Percentiles rank a stretch among this genome's conserved stretches.
These are phyloP conservation scores for Sycophila sp. DNA, from an alignment of 1,140 invertebrate species.

Conservation along the genomic window DNA sequence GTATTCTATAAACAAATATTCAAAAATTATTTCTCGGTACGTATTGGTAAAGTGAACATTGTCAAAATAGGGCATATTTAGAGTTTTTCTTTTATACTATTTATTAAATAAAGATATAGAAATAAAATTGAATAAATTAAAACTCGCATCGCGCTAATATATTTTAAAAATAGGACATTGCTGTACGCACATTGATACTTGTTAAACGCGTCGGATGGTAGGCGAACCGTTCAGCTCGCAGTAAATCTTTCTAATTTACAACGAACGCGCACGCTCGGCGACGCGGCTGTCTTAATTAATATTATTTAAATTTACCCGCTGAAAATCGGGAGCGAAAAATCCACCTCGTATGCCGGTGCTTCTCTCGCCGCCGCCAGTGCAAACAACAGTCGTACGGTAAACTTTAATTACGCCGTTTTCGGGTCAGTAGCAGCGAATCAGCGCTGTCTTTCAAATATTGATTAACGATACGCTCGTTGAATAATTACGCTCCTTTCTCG, in stretches of 20 bases:
- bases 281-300: constrained; percentile 7
- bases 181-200: constrained; percentile 1
- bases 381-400: constrained; percentile 1
- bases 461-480: constrained; percentile 45
- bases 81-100: too few relatives aligned
- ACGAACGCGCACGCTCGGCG: neutral
- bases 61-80: too few relatives aligned
- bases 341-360: too few relatives aligned
- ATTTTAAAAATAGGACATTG: constrained; percentile 10
- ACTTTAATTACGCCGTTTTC: constrained; percentile 18
- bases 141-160: too few relatives aligned
- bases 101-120: too few relatives aligned
- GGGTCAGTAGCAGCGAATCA: neutral
- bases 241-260: constrained; percentile 22
- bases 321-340: constrained; percentile 4
- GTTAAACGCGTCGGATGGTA: constrained; percentile 12
- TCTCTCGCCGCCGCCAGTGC: neutral
- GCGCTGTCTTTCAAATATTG: constrained; percentile 48
- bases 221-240: neutral
- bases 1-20: too few relatives aligned
- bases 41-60: too few relatives aligned
- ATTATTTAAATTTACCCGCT: constrained; percentile 17
- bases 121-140: too few relatives aligned
- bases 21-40: too few relatives aligned
- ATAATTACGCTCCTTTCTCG: neutral